Evolutionary conservation across 2,113 vertebrate species (phyloP), one percentile per base, ranked within the genome.

Genomic region (Arvicanthis niloticus): DNA sequence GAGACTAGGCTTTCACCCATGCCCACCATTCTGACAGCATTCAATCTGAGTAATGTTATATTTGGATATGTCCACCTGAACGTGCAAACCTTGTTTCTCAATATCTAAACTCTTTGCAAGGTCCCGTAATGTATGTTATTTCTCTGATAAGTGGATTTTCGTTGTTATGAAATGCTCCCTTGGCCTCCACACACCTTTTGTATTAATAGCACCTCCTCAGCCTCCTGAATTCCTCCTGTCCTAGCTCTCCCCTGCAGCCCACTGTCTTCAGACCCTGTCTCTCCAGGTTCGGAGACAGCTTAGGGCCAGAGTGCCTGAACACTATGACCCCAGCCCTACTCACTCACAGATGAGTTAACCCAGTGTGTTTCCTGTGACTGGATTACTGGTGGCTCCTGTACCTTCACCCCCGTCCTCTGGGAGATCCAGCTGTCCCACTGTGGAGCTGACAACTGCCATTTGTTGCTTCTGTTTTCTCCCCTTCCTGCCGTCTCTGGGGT

Each of bases 1-100:
- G 5, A 21, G 7, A 17, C 51, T 31, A 29, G 13, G 0, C 34
- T 11, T 17, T 22, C 31, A 24, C n/a, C 11, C 13, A n/a, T 2
- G 0, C 12, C 81, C n/a, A 34, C 84, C 42, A 48, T n/a, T 53
- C 16, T 42, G 81, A 51, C 31, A 40, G 24, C 7, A 22, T 68
- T 34, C 21, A 12, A 40, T n/a, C 85, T 70, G 11, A 67, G 31
- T 45, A 53, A 21, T 24, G 42, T 22, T 24, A 37, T 9, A 16
- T 4, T n/a, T 40, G 48, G 51, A 40, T 0, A 2, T 31, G 68
- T 51, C 87, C 24, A 68, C 3, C 12, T 11, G 16, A 40, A 7
- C 77, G 7, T 58, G 65, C 11, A 12, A 45, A 48, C 40, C n/a
- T n/a, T n/a, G 37, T 22, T 84, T 37, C 68, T 26, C 13, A 26